Conservation (phyloP, 2,888 invertebrate species). For the Helleia helle region DNA sequence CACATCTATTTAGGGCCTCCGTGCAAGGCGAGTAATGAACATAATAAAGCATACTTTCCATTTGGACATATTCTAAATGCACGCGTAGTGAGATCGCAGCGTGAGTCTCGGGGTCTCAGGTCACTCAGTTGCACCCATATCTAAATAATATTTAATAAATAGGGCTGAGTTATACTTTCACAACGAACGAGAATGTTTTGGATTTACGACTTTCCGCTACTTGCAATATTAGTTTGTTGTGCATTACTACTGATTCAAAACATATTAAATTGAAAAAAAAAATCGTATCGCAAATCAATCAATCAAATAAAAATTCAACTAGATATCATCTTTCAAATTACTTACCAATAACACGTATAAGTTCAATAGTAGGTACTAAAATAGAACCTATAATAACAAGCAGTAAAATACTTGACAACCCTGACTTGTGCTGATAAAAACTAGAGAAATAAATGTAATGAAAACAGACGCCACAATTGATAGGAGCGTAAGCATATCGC, state of each 20-base stretch:
- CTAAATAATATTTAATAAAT: constrained; percentile 15
- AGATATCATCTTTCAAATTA: too few species aligned
- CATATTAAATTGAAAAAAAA: too few species aligned
- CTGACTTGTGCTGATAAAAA: constrained; percentile 30
- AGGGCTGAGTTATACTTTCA: constrained; percentile 4
- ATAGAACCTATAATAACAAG: too few species aligned
- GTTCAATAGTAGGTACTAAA: too few species aligned
- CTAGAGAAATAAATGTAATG: constrained; percentile 39
- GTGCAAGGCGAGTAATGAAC: neutral
- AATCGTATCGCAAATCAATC: too few species aligned
- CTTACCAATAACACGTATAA: too few species aligned
- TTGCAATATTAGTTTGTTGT: neutral
- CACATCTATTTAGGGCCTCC: neutral
- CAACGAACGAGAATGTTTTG: neutral
- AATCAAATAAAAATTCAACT: too few species aligned
- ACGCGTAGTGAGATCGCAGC: constrained; percentile 30
- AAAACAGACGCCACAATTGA: constrained; percentile 31
- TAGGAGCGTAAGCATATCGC: constrained; percentile 24
- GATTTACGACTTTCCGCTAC: neutral
- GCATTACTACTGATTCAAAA: too few species aligned
- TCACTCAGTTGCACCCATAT: constrained; percentile 4
- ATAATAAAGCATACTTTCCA: constrained; percentile 24
- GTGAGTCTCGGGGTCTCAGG: too few species aligned
- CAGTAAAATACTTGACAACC: constrained; percentile 30
- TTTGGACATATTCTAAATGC: constrained; percentile 25